Conservation (phyloP, 2,797 vertebrate species). For the Gastrophryne carolinensis region DNA sequence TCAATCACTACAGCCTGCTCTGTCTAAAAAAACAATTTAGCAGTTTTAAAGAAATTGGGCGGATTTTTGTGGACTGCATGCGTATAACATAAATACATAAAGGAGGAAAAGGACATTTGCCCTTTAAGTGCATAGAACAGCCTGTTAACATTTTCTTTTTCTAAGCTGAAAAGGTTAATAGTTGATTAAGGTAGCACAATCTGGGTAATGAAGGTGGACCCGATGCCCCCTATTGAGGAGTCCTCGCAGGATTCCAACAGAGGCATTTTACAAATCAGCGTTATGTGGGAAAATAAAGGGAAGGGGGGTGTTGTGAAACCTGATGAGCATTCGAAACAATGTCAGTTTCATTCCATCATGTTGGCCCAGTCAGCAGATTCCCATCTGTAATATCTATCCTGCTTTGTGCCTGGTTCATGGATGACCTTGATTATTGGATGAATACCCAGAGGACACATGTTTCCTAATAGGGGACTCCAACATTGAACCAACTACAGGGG, state of each 20-base stretch:
- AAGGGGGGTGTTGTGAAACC: slow-evolving; percentile 25
- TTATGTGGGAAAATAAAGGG: background rate
- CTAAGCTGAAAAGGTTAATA: background rate
- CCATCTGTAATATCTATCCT: too few relatives aligned
- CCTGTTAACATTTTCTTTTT: too few relatives aligned
- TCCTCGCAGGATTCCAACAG: slow-evolving; percentile 9
- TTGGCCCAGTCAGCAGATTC: slow-evolving; percentile 17
- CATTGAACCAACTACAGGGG: background rate
- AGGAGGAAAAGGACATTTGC: too few relatives aligned
- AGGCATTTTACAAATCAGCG: slow-evolving; percentile 34
- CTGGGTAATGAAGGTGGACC: slow-evolving; percentile 20
- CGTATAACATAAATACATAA: too few relatives aligned
- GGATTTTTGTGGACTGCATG: too few relatives aligned
- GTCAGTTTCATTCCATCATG: slow-evolving; percentile 40
- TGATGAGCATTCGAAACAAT: slow-evolving; percentile 21
- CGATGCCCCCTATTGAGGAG: slow-evolving; percentile 3
- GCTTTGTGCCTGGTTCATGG: background rate
- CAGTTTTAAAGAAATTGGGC: too few relatives aligned
- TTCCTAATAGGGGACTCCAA: too few relatives aligned
- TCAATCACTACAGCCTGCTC: too few relatives aligned
- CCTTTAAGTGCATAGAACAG: too few relatives aligned
- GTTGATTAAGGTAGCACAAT: background rate
- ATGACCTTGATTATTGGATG: background rate
- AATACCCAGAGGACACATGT: background rate
- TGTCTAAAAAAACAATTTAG: too few relatives aligned